Conservation (phyloP, 1,140 invertebrate genomes). For the Leucophenga varia region DNA sequence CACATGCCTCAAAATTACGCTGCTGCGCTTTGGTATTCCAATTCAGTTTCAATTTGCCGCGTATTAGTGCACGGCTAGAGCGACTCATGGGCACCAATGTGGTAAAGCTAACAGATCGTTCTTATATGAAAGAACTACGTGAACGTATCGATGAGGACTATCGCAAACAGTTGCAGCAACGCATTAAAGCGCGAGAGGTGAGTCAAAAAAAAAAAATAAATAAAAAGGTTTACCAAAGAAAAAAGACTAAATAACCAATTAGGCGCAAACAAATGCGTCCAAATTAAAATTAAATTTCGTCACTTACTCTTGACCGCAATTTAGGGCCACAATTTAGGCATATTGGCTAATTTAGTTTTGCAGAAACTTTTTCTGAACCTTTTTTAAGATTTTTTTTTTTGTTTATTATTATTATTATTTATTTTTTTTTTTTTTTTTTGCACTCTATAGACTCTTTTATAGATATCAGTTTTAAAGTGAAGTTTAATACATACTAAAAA, state of each 20-base stretch:
- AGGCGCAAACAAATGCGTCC: constrained; percentile 37
- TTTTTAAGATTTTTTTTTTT: too few species aligned
- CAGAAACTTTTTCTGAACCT: too few species aligned
- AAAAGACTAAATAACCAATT: constrained; percentile 4
- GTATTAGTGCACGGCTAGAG: constrained; percentile 61
- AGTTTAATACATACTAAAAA: too few species aligned
- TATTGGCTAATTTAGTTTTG: not conserved
- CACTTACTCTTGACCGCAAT: too few species aligned
- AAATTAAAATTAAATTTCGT: constrained; percentile 24
- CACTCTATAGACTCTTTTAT: too few species aligned
- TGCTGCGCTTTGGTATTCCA: not conserved
- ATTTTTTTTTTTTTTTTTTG: too few species aligned
- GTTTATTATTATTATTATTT: too few species aligned
- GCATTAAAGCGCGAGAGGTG: constrained; percentile 64
- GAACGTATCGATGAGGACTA: constrained; percentile 62
- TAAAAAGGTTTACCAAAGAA: too few species aligned
- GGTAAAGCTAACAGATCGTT: constrained; percentile 64
- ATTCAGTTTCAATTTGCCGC: constrained; percentile 61
- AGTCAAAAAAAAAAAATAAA: constrained; percentile 30
- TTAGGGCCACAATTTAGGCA: constrained; percentile 26
- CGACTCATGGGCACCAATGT: constrained; percentile 66
- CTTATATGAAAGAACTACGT: constrained; percentile 65
- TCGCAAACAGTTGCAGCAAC: constrained; percentile 59
- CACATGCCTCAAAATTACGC: too few species aligned
- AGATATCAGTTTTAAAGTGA: too few species aligned